These are phyloP conservation scores for Acronicta psi DNA, from an alignment of 2,888 invertebrate species.

Conservation along the genomic window DNA sequence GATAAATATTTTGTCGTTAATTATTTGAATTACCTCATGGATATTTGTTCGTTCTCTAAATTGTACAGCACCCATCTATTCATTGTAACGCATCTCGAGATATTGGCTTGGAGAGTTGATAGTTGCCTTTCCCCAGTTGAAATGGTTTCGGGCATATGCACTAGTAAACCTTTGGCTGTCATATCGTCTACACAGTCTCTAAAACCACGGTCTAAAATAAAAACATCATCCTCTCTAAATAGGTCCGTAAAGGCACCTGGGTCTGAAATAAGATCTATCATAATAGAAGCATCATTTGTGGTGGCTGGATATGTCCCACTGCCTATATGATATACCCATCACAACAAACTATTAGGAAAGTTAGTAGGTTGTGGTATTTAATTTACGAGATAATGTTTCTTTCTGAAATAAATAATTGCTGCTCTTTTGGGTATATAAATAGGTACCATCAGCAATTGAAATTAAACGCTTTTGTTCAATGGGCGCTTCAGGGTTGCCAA, in stretches of 20 bases:
- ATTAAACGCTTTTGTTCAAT: slow-evolving; percentile 7
- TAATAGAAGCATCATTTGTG: background rate
- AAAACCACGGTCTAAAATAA: slow-evolving; percentile 1
- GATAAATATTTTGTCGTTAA: too few species aligned
- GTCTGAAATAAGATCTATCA: background rate
- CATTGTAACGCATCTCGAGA: background rate
- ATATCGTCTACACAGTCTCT: too few species aligned
- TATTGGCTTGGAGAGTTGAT: background rate
- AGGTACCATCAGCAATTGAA: slow-evolving; percentile 15
- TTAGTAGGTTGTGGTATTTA: background rate
- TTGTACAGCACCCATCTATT: background rate
- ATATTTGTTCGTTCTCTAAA: background rate
- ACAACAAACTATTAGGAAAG: background rate
- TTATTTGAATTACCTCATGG: too few species aligned
- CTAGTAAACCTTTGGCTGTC: too few species aligned
- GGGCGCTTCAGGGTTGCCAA: slow-evolving; percentile 13
- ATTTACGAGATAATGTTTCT: slow-evolving; percentile 4
- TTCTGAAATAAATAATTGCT: slow-evolving; percentile 18
- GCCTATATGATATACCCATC: slow-evolving; percentile 1
- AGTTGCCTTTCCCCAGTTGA: background rate
- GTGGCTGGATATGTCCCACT: slow-evolving; percentile 2
- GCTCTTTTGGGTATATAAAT: slow-evolving; percentile 16
- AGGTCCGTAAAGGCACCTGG: background rate
- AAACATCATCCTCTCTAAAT: background rate
- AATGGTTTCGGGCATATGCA: background rate